These are phyloP conservation scores for Pseudanteris insignis DNA, from an alignment of 2,888 invertebrate species.

Conservation along the genomic window DNA sequence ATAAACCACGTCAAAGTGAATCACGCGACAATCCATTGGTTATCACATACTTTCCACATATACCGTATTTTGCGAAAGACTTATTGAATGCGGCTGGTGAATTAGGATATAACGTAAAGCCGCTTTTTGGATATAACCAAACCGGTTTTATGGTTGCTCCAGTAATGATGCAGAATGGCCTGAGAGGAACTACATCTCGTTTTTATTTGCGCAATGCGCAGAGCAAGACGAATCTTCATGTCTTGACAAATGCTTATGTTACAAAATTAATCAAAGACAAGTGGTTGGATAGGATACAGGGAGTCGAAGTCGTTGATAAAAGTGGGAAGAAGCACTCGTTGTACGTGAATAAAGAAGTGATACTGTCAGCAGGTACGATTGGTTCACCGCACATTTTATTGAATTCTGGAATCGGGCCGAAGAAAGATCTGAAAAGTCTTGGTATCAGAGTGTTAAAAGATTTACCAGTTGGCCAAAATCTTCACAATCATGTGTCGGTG, in stretches of 20 bases:
- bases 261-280: slow-evolving; percentile 61
- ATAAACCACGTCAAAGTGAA: slow-evolving; percentile 34
- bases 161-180: slow-evolving; percentile 64
- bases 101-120: slow-evolving; percentile 60
- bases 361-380: slow-evolving; percentile 69
- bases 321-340: slow-evolving; percentile 62
- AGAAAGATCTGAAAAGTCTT: slow-evolving; percentile 61
- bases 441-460: slow-evolving; percentile 55
- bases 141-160: slow-evolving; percentile 66
- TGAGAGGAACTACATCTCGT: slow-evolving; percentile 69
- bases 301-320: slow-evolving; percentile 66
- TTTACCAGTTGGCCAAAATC: slow-evolving; percentile 60
- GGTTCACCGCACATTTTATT: slow-evolving; percentile 69
- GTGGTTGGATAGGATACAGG: slow-evolving; percentile 70
- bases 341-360: slow-evolving; percentile 67
- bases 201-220: slow-evolving; percentile 67
- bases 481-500: slow-evolving; percentile 64
- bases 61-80: slow-evolving; percentile 55
- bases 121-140: slow-evolving; percentile 54
- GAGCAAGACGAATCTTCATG: slow-evolving; percentile 66
- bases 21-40: slow-evolving; percentile 54
- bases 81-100: slow-evolving; percentile 59
- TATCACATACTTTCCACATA: slow-evolving; percentile 59
- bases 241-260: slow-evolving; percentile 68
- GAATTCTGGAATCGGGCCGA: slow-evolving; percentile 70